phyloP scores from a whole-genome alignment of 2,113 vertebrate species.

The Oryctolagus cuniculus region DNA sequence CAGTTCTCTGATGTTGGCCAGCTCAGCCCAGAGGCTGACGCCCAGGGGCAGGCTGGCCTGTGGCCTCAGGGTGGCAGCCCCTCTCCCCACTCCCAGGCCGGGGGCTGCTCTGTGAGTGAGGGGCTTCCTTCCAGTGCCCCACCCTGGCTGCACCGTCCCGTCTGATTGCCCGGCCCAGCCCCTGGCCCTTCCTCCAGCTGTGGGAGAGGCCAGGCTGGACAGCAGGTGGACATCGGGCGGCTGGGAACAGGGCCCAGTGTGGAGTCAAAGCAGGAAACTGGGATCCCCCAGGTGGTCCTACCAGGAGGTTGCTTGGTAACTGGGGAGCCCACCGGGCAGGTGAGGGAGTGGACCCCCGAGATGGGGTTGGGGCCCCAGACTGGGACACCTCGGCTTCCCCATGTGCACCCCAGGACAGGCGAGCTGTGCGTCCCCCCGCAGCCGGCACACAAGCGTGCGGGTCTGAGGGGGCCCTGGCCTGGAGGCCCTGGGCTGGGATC shows the following conservation, averaged over 20 bases:
- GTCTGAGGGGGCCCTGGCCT: background rate
- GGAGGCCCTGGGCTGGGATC: background rate
- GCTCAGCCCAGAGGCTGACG: too few relatives aligned
- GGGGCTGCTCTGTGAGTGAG: accelerated
- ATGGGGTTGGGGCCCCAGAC: background rate
- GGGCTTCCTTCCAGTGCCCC: background rate
- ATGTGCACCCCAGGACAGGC: accelerated
- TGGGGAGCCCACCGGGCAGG: background rate
- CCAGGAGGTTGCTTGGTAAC: accelerated
- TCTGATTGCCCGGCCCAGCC: background rate
- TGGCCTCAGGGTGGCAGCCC: background rate
- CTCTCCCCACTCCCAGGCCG: background rate
- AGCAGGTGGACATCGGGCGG: background rate
- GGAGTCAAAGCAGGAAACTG: too few relatives aligned
- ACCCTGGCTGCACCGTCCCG: accelerated
- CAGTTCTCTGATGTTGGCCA: too few relatives aligned
- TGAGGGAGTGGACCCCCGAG: background rate
- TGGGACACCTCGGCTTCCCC: background rate
- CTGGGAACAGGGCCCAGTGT: background rate
- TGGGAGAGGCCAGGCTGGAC: background rate
- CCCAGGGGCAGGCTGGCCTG: background rate
- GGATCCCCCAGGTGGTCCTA: background rate
- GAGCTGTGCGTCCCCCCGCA: too few relatives aligned
- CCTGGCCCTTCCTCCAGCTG: too few relatives aligned
- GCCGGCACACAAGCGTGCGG: too few relatives aligned